Conservation (phyloP, 1,140 invertebrate species). For the Cecropterus lyciades region DNA sequence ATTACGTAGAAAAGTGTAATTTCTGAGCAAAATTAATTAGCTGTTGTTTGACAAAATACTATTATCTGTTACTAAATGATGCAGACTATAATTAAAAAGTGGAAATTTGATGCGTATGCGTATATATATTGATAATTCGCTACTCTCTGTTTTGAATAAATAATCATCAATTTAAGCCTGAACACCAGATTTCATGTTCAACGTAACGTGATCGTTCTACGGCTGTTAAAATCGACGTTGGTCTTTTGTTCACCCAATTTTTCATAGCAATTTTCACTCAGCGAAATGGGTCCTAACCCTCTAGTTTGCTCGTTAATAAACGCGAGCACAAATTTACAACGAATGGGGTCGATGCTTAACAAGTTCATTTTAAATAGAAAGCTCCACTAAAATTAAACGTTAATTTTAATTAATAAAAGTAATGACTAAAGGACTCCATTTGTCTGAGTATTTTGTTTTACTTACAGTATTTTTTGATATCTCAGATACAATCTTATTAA, state of each 20-base stretch:
- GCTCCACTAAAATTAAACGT: slow-evolving; percentile 5
- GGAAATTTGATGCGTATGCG: no score
- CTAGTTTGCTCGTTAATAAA: slow-evolving; percentile 22
- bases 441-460: background rate
- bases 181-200: slow-evolving; percentile 13
- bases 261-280: slow-evolving; percentile 22
- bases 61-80: no score
- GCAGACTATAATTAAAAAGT: no score
- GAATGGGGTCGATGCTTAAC: slow-evolving; percentile 13
- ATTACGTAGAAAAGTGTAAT: no score
- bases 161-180: background rate
- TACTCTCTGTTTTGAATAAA: no score
- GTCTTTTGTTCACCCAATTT: slow-evolving; percentile 22
- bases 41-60: no score
- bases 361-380: slow-evolving; percentile 8
- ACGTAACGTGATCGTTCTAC: slow-evolving; percentile 11
- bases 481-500: no score
- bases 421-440: background rate
- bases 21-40: no score
- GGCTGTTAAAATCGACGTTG: slow-evolving; percentile 13
- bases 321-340: slow-evolving; percentile 9
- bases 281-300: slow-evolving; percentile 3
- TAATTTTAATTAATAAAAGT: background rate
- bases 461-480: no score
- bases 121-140: no score